These are phyloP conservation scores for Megaceryle alcyon DNA, from an alignment of 2,797 vertebrate genomes.

Conservation along the genomic window DNA sequence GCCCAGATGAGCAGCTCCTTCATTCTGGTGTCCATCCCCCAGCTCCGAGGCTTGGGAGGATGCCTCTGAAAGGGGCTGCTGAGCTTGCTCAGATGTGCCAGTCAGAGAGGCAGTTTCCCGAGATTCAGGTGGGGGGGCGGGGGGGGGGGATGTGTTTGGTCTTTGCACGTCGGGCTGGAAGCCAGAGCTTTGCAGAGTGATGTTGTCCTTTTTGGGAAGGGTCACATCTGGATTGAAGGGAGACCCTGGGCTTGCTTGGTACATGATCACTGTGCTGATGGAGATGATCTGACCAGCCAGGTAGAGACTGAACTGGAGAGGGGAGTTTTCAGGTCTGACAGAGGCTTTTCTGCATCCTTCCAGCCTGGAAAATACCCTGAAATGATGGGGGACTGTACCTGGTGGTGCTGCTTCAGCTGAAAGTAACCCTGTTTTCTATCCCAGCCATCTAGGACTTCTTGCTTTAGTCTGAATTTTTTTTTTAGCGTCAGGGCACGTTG, in stretches of 20 bases:
- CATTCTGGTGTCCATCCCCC: fast-evolving
- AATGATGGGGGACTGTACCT: fast-evolving
- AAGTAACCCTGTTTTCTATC: not conserved
- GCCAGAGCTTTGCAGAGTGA: fast-evolving
- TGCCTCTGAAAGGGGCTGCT: not conserved
- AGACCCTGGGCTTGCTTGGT: not conserved
- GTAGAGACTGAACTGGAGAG: not conserved
- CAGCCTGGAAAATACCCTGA: not conserved
- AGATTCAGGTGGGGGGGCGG: not conserved
- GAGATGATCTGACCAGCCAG: fast-evolving
- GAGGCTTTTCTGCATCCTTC: not conserved
- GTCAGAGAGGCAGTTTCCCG: fast-evolving
- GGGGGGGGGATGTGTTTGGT: not conserved
- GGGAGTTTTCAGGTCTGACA: not conserved
- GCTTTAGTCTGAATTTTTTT: not conserved
- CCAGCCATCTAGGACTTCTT: not conserved
- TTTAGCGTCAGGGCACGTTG: not conserved
- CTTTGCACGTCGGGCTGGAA: not conserved
- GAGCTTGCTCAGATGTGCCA: not conserved
- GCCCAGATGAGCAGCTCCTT: fast-evolving
- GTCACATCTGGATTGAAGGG: fast-evolving
- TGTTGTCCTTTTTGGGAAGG: not conserved
- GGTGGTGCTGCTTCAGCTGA: fast-evolving
- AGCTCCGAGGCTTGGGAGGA: not conserved
- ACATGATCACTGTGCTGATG: fast-evolving